Base-by-base conservation (phyloP, 2,113 vertebrate genomes). In the Mastomys coucha region DNA sequence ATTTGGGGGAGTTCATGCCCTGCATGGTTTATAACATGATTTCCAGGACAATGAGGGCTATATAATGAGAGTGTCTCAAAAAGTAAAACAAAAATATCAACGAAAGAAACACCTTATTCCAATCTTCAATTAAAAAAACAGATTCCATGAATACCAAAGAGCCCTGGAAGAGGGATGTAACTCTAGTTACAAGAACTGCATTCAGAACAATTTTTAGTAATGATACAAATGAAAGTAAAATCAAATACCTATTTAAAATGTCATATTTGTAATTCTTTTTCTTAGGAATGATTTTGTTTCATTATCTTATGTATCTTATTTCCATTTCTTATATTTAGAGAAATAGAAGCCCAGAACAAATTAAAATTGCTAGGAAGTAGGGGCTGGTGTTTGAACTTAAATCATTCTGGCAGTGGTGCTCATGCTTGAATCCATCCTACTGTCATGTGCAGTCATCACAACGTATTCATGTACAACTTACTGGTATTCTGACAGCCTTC, bases 321-420 rank as follows among this genome's bases (percentile, higher is more conserved):
- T 5, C 16, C 2, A 89, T 90, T 81, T 60, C 17, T 49, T 77
- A 82, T 28, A 26, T 67, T n/a, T 81, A 22, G 7, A 6, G 4
- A 75, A 72, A 73, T 53, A 85, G 12, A 96, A 69, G 12, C 2
- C 4, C 28, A 86, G 13, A 78, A 45, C 90, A 7, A 95, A 92
- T 73, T 89, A 89, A 75, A 16, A 5, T 77, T 78, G 39, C 51
- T 84, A 39, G 60, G 22, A 36, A 95, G 28, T 1, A 58, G n/a
- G 19, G 56, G 24, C 65, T 90, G 67, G 45, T 19, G 81, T 88
- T 67, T 93, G 84, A 93, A 75, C 12, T 26, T 88, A 76, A 96
- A 53, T 76, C 78, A 82, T 19, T 11, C 53, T 33, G 60, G 81
- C 94, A 65, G 0, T 5, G 4, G 72, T 28, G 53, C 16, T 45